Evolutionary conservation across 2,888 invertebrate species (phyloP), one percentile per base, ranked within the genome.

Genomic region (Myopa tessellatipennis): DNA sequence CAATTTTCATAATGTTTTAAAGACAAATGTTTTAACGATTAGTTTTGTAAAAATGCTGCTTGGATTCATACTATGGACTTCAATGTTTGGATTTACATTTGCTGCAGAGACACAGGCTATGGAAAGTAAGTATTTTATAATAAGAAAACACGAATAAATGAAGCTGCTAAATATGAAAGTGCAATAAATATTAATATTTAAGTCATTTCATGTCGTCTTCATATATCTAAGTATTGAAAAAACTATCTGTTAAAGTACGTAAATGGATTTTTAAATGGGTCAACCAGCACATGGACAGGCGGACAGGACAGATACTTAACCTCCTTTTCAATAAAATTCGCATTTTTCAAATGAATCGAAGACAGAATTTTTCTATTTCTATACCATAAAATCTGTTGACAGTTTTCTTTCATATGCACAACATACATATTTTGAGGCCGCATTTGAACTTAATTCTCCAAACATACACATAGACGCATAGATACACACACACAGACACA

Each of bases 401-500:
- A 18, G n/a, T 18, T 61, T 61, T 61, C n/a, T 26, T 52, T 26
- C 40, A 60, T 38, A 40, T n/a, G 36, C 10, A 14, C n/a, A n/a
- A 14, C 58, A 12, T 38, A 45, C 8, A 26, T 50, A 72, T 72
- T 68, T 69, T 40, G 69, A 58, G 75, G 75, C 68, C 68, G 58
- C 68, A 75, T 75, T 74, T 75, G 69, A 75, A 69, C 68, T 75
- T 68, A 75, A 75, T 75, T 75, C n/a, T 75, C 6, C 26, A 60
- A 75, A 50, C 50, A 63, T 18, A 63, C 52, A 52, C 34, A 18
- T 1, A 55, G 14, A 26, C 26, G 4, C 40, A 52, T 26, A 18
- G n/a, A 38, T n/a, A 67, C 36, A 38, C 34, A 36, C 14, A 52
- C 70, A 52, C 36, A 70, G 12, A 55, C 55, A 70, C 16, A 12